Evolutionary conservation across 1,140 invertebrate species (phyloP).

Genomic region (Cotesia typhae): DNA sequence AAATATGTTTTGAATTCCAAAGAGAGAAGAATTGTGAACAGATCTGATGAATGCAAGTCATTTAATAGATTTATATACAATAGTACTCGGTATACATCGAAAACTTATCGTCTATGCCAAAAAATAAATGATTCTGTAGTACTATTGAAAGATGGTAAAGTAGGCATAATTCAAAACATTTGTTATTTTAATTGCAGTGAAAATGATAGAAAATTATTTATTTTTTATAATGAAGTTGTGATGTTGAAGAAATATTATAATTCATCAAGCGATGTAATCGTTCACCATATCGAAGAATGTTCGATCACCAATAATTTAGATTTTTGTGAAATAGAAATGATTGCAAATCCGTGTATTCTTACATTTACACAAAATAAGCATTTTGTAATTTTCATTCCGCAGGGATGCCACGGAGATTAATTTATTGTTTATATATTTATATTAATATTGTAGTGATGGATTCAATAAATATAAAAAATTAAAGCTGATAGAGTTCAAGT

Average conservation of each 20-base stretch:
- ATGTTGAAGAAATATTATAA: no score
- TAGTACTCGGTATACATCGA: constrained; percentile 8
- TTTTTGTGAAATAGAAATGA: not conserved
- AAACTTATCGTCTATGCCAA: not conserved
- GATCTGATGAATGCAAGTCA: not conserved
- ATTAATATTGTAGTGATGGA: no score
- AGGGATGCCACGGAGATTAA: constrained; percentile 1
- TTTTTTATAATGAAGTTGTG: constrained; percentile 8
- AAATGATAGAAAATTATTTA: not conserved
- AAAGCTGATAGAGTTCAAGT: no score
- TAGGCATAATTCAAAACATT: constrained; percentile 27
- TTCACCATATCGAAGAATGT: not conserved
- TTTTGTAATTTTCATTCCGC: not conserved
- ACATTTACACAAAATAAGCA: not conserved
- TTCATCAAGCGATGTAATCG: not conserved
- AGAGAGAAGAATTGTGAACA: not conserved
- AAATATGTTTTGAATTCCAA: constrained; percentile 3
- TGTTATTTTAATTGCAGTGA: not conserved
- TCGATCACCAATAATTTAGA: not conserved
- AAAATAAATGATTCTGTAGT: constrained; percentile 26
- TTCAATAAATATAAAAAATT: no score
- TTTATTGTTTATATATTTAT: no score
- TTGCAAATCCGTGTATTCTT: not conserved
- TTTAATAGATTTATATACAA: constrained; percentile 13
- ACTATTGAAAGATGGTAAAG: not conserved